Evolutionary conservation across 23 tunicate species (phyloP), one percentile per base, ranked within the genome.

Genomic region (Clavelina lepadiformis): DNA sequence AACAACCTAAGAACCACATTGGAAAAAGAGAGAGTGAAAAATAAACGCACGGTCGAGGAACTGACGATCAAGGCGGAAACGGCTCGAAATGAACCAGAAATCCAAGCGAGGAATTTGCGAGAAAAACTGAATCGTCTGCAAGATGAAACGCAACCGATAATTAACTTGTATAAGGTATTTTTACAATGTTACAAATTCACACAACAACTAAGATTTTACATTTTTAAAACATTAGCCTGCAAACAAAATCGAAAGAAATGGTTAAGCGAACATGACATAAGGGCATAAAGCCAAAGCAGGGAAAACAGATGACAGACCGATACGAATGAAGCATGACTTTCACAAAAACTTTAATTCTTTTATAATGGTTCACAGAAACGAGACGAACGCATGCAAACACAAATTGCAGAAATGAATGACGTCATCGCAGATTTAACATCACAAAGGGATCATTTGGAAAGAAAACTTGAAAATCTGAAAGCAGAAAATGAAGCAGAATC

Each of bases 121-220:
- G 63, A 81, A 56, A 82, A 82, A 58, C 63, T 74, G 27, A 31
- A 63, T 23, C 28, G 71, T 33, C 28, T 82, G 0, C 76, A 74
- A 47, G 46, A 25, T 7, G 91, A 82, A 11, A 74, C 76, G 0
- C 52, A 82, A 67, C 91, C 91, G 0, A 82, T 82, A 44, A 58
- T 82, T 36, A 63, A 82, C 22, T 28, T 73, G 24, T 82, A 74
- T 53, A 82, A 82, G 69, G 91, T 75, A 32, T 5, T 33, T 57
- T 6, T 24, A n/a, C n/a, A n/a, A n/a, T n/a, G n/a, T n/a, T n/a
- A n/a, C 60, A 18, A 7, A 44, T 44, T 44, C 50, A 44, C 15
- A 13, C 50, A 11, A 44, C 13, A 44, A 44, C 13, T 44, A 11
- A 13, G 18, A 18, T 13, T 11, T 11, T 11, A 44, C 13, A 11